phyloP scores from a whole-genome alignment of 2,113 vertebrate species.

The Oreotrochilus melanogaster region DNA sequence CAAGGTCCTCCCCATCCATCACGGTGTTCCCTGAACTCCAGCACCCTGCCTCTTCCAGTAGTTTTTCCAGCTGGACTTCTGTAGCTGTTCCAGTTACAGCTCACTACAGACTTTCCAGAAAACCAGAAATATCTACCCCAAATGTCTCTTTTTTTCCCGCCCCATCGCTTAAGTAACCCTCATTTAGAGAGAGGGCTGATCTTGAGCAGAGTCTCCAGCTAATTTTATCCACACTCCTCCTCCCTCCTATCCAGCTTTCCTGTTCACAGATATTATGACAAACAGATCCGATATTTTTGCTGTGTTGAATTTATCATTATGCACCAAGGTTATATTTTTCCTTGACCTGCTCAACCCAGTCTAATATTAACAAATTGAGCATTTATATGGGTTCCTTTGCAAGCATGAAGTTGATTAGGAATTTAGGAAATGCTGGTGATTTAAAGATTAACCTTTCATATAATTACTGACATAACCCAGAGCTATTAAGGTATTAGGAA shows the following conservation, averaged over 20 bases:
- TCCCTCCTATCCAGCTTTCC: neutral
- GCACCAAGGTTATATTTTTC: conserved; percentile 27
- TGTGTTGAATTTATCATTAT: neutral
- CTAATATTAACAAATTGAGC: conserved; percentile 41
- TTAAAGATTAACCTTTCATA: conserved; percentile 66
- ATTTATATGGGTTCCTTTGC: neutral
- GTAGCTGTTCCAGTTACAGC: too few relatives aligned
- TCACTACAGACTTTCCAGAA: neutral
- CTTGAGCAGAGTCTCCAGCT: neutral
- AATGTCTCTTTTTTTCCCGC: fast-evolving
- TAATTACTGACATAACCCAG: conserved; percentile 41
- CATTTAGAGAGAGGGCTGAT: neutral
- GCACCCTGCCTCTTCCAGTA: neutral
- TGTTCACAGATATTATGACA: neutral
- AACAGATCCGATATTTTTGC: conserved; percentile 13
- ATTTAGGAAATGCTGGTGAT: conserved; percentile 43
- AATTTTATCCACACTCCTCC: neutral
- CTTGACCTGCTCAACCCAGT: conserved; percentile 11
- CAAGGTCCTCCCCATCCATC: neutral
- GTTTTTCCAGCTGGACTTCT: neutral
- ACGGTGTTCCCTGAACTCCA: neutral
- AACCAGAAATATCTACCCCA: neutral
- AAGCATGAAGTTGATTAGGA: conserved; percentile 41
- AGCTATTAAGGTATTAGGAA: conserved; percentile 25
- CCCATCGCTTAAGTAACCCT: neutral